Conservation (phyloP, 2,888 invertebrate genomes). For the Mesochorus sp. region DNA sequence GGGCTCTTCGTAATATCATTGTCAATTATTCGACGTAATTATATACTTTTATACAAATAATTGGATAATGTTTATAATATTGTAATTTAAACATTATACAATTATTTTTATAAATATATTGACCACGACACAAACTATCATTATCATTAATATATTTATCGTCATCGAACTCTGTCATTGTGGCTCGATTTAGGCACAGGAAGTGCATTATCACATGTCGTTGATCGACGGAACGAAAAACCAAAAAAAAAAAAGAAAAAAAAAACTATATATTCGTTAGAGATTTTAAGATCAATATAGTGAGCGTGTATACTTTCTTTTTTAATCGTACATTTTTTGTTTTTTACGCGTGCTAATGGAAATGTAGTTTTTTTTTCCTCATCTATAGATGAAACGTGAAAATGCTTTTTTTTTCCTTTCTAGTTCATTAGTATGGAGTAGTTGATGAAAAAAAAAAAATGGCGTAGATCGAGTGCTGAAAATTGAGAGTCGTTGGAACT, state of each 20-base stretch:
- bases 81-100: slow-evolving; percentile 9
- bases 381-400: slow-evolving; percentile 18
- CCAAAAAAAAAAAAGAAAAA: slow-evolving; percentile 39
- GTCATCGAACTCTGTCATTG: slow-evolving; percentile 47
- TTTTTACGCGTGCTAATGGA: slow-evolving; percentile 18
- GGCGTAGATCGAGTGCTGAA: slow-evolving; percentile 27
- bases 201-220: slow-evolving; percentile 56
- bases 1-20: too few species aligned
- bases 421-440: slow-evolving; percentile 35
- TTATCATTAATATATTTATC: slow-evolving; percentile 50
- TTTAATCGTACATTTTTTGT: slow-evolving; percentile 23
- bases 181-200: slow-evolving; percentile 56
- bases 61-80: neutral
- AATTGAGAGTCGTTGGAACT: neutral
- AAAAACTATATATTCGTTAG: slow-evolving; percentile 30
- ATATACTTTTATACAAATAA: too few species aligned
- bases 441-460: slow-evolving; percentile 19
- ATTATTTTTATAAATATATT: slow-evolving; percentile 19
- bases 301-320: slow-evolving; percentile 12
- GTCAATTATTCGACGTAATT: too few species aligned
- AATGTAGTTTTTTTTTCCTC: slow-evolving; percentile 31
- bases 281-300: slow-evolving; percentile 2
- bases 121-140: slow-evolving; percentile 17
- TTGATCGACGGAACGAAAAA: slow-evolving; percentile 62
- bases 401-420: slow-evolving; percentile 24